Percentiles rank a stretch among this genome's conserved stretches.
Evolutionary conservation across 2,888 invertebrate species (phyloP).

Genomic region (Rhagonycha fulva): DNA sequence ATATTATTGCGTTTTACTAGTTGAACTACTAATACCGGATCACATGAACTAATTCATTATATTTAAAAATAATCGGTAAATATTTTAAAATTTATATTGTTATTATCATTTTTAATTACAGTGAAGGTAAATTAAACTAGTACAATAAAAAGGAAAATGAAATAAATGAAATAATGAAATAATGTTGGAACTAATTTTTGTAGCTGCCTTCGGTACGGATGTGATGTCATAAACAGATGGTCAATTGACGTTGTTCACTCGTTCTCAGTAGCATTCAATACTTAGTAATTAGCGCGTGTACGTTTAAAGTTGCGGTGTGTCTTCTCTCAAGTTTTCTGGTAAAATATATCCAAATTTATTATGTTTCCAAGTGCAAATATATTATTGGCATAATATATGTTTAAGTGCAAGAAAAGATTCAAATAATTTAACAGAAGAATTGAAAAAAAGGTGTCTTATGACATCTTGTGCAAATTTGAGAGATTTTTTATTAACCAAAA

Average conservation of each 20-base stretch:
- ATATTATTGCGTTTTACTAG: no score
- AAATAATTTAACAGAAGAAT: not conserved
- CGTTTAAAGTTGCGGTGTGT: not conserved
- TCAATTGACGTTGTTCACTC: not conserved
- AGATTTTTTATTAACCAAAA: slow-evolving; percentile 7
- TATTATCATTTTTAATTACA: no score
- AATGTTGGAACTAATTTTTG: not conserved
- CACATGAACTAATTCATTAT: no score
- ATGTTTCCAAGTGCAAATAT: not conserved
- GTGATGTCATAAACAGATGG: not conserved
- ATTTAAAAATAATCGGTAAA: no score
- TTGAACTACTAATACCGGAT: no score
- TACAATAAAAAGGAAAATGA: no score
- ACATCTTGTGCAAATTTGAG: slow-evolving; percentile 6
- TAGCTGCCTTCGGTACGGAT: slow-evolving; percentile 5
- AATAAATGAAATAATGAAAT: not conserved
- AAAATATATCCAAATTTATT: not conserved
- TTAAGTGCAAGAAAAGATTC: not conserved
- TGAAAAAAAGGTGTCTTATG: slow-evolving; percentile 15
- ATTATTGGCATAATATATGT: not conserved
- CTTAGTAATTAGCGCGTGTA: not conserved
- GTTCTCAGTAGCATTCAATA: slow-evolving; percentile 9
- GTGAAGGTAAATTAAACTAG: no score
- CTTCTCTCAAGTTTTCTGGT: not conserved
- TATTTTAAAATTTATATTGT: no score